Evolutionary conservation across 2,113 vertebrate genomes (phyloP).

Genomic region (Argyrosomus japonicus): DNA sequence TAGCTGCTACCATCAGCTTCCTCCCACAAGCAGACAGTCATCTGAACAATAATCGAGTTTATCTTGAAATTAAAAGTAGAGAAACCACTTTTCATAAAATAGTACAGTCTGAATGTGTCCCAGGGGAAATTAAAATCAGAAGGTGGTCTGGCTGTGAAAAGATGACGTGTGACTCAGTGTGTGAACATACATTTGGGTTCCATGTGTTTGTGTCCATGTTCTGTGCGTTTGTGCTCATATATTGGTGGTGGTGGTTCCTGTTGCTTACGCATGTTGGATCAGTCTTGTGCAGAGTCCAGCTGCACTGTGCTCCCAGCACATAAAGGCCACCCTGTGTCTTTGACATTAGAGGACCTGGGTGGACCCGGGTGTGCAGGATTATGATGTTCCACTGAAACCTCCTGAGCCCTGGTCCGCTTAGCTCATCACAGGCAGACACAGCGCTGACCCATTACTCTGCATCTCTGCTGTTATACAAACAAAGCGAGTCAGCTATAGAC

Average conservation of each 20-base stretch:
- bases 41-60: background rate
- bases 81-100: background rate
- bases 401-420: conserved; percentile 21
- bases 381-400: conserved; percentile 33
- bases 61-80: conserved; percentile 9
- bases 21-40: background rate
- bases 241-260: background rate
- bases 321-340: conserved; percentile 29
- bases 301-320: conserved; percentile 25
- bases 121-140: conserved; percentile 17
- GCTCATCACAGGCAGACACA: conserved; percentile 10
- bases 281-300: conserved; percentile 14
- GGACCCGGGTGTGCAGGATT: conserved; percentile 30
- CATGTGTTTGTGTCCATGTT: background rate
- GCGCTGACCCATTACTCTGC: conserved; percentile 28
- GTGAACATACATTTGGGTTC: background rate
- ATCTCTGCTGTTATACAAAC: conserved; percentile 49
- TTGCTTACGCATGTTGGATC: conserved; percentile 13
- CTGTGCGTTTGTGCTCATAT: background rate
- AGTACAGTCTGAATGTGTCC: background rate
- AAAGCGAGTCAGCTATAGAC: conserved; percentile 2
- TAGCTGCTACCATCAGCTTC: background rate
- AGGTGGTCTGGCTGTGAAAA: conserved; percentile 5
- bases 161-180: conserved; percentile 14
- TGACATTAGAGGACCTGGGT: conserved; percentile 36